Evolutionary conservation across 2,888 invertebrate species (phyloP), one percentile per base, ranked within the genome.

Genomic region (Oscheius sp.): DNA sequence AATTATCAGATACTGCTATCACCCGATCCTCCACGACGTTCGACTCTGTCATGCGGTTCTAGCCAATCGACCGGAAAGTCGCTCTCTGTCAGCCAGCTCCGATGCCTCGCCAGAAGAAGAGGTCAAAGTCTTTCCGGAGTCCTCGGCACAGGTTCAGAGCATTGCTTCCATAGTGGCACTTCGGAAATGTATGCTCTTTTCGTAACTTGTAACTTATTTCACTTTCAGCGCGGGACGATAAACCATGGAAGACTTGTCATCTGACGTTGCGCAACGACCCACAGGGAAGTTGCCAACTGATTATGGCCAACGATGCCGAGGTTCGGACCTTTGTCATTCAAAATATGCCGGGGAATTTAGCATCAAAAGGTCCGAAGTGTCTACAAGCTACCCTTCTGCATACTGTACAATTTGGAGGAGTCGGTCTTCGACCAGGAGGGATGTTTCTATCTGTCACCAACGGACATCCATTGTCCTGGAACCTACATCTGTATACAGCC

Each of bases 211-310:
- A 11, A 42, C 55, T n/a, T 37, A 48, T 59, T 37, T 55, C 13
- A 62, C 47, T 60, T 75, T 58, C 73, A 83, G 83, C 77, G 2
- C 63, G 80, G 53, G 83, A 81, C 76, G 81, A 83, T 5, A 83
- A 81, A 50, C 73, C 74, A 37, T 83, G 83, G 83, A 78, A 78
- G 53, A 59, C 74, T 2, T 81, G 80, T 51, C 74, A 70, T 72
- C 13, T 83, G 29, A 58, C 73, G 1, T 35, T 77, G 2, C 48
- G 42, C 29, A 70, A 77, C 32, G 73, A 75, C 13, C 37, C 57
- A 10, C 13, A 47, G 7, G 75, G 73, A 11, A 42, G 57, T 10
- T 68, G 59, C 5, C 55, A 75, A 35, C 42, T 77, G 33, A n/a
- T 53, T 2, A 50, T 77, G 29, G 10, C 70, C 50, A 59, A 51